Base-by-base conservation (phyloP, 2,113 vertebrate genomes). In the Brachypteracias leptosomus region DNA sequence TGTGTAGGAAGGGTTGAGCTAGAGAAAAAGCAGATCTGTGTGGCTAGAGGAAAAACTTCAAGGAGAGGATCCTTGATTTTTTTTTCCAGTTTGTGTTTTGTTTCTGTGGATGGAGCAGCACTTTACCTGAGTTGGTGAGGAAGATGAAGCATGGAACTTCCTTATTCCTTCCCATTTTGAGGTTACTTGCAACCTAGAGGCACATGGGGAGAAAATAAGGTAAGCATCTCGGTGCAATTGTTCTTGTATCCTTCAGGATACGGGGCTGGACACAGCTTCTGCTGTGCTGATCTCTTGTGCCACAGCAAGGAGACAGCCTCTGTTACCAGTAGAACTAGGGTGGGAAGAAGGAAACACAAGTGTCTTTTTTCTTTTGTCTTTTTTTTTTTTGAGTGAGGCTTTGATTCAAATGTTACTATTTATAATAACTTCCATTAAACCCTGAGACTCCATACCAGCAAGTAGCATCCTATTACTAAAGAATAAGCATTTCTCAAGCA, bases 401-500 rank as follows among this genome's bases (percentile, higher is more conserved):
- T 88, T 94, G 13, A 38, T 95, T 94, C 28, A 82, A n/a, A 94
- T 89, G 77, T 90, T 77, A 46, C 35, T 93, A 11, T 70, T 85
- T 83, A 59, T 80, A 63, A 77, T 65, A 94, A 57, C 61, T 91
- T 92, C 28, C 89, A 85, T 90, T 65, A 76, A 81, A 88, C 42
- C 66, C 31, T 86, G 40, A 81, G 85, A 65, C 52, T 73, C 52
- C 3, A 7, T 79, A 89, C 36, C 10, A 40, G 22, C 85, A 78
- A 86, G 47, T 67, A 81, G 38, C 55, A 38, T 73, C 20, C 36
- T 84, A 14, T 88, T 96, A 38, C n/a, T 95, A 31, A 89, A 71
- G 81, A 97, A 61, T 52, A 93, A 90, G 62, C 36, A 71, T 93
- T 96, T 97, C 61, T 92, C 70, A 54, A 88, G 67, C 77, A 81